Evolutionary conservation across 2,113 vertebrate species (phyloP), one percentile per base, ranked within the genome.

Genomic region (Noctilio leporinus): DNA sequence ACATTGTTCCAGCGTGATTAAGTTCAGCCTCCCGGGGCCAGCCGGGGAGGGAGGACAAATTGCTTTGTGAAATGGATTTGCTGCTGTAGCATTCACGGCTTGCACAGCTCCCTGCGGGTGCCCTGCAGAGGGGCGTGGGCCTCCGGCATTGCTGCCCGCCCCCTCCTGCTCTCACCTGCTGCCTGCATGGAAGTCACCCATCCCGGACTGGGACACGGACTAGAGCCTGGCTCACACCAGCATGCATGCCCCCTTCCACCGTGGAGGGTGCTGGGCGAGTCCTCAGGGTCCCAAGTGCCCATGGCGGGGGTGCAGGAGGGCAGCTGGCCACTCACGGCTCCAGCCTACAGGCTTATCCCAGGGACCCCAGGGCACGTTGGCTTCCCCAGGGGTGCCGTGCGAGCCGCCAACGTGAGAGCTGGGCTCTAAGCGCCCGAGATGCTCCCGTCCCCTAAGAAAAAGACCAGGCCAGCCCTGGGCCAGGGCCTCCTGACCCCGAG

Each of bases 11-110:
- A 38, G 57, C 24, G 85, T 81, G 95, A 93, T 88, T 88, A 85
- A 72, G 95, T 72, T 59, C 35, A 85, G 82, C 89, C 95, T 78
- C 95, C 70, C 14, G 80, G 95, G 91, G 89, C 89, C 62, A 38
- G 91, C 77, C 51, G 78, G 17, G 49, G 92, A 89, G 72, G 55
- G 81, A 70, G 93, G 91, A 89, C 86, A 69, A 10, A 83, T 20
- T 86, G 83, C 92, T 94, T 69, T 51, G 89, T 15, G 24, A 51
- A 85, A 82, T 11, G 89, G 95, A 96, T 80, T 72, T 83, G 86
- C 95, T 73, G 89, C 91, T 0, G 5, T 28, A 55, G 92, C 86
- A 7, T 14, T 91, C 73, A 78, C 40, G 5, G 67, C 57, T 76
- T 2, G 10, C 55, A 72, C 8, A 1, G 40, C 72, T 55, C 14